Percentiles rank a stretch among this genome's conserved stretches.
phyloP scores from a whole-genome alignment of 2,888 invertebrate genomes.

The Meiosimyza decipiens region DNA sequence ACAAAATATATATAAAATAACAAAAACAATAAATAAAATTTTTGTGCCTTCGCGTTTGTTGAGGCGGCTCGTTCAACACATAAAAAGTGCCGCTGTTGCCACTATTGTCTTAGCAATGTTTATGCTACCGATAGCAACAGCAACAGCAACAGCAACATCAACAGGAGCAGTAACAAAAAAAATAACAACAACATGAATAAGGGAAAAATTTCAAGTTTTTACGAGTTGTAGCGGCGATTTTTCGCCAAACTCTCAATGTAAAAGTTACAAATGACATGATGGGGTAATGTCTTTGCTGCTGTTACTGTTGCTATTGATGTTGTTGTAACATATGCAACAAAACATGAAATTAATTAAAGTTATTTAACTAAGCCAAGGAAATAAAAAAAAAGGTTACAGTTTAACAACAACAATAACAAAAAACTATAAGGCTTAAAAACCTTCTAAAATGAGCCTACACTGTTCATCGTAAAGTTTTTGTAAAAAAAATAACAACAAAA shows the following conservation, averaged over 20 bases:
- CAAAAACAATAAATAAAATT: slow-evolving; percentile 16
- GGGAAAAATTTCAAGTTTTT: slow-evolving; percentile 1
- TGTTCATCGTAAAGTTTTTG: slow-evolving; percentile 7
- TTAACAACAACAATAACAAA: too few relatives aligned
- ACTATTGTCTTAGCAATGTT: slow-evolving; percentile 36
- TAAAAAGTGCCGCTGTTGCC: slow-evolving; percentile 46
- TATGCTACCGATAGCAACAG: neutral
- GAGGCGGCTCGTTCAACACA: slow-evolving; percentile 42
- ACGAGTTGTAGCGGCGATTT: too few relatives aligned
- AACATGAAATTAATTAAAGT: slow-evolving; percentile 27
- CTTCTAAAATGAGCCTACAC: neutral
- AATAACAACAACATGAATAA: neutral
- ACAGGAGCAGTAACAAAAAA: neutral
- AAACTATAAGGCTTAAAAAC: neutral
- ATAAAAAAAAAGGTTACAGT: neutral
- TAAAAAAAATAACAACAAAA: neutral
- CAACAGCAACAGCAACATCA: slow-evolving; percentile 14
- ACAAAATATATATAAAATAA: too few relatives aligned
- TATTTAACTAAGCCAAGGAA: slow-evolving; percentile 4
- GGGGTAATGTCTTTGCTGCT: neutral
- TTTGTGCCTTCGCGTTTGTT: slow-evolving; percentile 34
- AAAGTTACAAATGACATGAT: neutral
- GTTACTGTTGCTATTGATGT: slow-evolving; percentile 4
- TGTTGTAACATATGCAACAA: slow-evolving; percentile 1
- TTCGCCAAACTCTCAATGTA: too few relatives aligned